phyloP scores from a whole-genome alignment of 1,140 invertebrate species.

The Aleiodes sp. region DNA sequence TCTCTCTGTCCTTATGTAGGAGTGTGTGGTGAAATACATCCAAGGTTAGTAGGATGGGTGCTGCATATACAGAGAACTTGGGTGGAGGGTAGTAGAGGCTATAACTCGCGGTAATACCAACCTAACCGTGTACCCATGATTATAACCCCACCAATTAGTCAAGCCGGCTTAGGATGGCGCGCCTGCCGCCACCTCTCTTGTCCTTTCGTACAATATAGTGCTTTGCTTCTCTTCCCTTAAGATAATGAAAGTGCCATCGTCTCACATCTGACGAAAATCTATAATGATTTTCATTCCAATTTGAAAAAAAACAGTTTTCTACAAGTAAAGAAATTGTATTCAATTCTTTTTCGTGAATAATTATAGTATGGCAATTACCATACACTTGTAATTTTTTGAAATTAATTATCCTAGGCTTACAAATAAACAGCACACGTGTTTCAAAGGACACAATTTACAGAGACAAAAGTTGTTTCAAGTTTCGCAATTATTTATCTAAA shows the following conservation, averaged over 20 bases:
- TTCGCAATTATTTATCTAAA: slow-evolving; percentile 65
- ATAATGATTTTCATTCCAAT: no score
- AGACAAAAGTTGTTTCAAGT: slow-evolving; percentile 45
- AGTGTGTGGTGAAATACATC: slow-evolving; percentile 35
- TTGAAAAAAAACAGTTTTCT: no score
- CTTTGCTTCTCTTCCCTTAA: background rate
- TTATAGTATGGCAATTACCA: no score
- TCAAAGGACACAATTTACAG: background rate
- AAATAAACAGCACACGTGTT: slow-evolving; percentile 14
- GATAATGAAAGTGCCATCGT: no score
- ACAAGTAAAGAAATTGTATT: no score
- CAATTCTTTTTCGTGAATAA: no score
- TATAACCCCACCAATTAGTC: slow-evolving; percentile 68
- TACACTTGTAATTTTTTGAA: background rate
- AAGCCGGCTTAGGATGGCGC: slow-evolving; percentile 65
- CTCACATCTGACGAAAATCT: no score
- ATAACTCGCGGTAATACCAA: slow-evolving; percentile 68
- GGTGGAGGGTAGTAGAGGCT: slow-evolving; percentile 43
- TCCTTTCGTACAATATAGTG: background rate
- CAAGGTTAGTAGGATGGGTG: slow-evolving; percentile 36
- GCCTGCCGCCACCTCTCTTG: slow-evolving; percentile 22
- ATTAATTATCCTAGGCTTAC: background rate
- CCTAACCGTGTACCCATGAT: slow-evolving; percentile 67
- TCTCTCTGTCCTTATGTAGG: slow-evolving; percentile 37
- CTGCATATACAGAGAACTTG: slow-evolving; percentile 19